Conservation (phyloP, 2,113 vertebrate species). For the Colinus virginianus region DNA sequence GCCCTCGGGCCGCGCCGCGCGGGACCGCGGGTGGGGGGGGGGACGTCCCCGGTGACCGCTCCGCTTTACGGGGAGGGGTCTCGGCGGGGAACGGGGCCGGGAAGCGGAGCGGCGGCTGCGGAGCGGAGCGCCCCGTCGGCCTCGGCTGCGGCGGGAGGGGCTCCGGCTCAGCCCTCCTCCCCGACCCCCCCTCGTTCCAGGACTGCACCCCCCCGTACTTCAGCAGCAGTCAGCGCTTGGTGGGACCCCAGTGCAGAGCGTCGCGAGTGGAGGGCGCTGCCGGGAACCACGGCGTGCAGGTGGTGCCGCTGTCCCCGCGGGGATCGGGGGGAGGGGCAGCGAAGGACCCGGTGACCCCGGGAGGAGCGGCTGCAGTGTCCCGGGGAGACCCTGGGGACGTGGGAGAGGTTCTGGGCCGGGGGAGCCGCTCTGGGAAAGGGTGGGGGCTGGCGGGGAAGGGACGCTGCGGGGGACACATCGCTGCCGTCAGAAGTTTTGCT, state of each 20-base stretch:
- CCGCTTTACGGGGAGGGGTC: neutral
- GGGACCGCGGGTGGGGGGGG: neutral
- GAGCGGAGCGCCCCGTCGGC: too few species aligned
- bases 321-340: neutral
- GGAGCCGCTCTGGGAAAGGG: neutral
- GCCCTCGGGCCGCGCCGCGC: neutral
- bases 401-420: neutral
- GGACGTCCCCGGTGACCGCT: neutral
- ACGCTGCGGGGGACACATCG: neutral
- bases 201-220: constrained; percentile 78
- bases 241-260: constrained; percentile 29
- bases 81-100: constrained; percentile 14
- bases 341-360: neutral
- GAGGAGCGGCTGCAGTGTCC: neutral
- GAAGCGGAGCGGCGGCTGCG: neutral
- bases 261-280: neutral
- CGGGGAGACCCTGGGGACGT: neutral
- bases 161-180: neutral
- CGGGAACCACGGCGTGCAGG: neutral
- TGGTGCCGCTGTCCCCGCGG: neutral
- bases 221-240: constrained; percentile 84
- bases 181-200: constrained; percentile 37
- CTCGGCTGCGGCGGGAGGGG: fast-evolving
- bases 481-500: neutral
- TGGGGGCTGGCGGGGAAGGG: neutral